Conservation (phyloP, 2,888 invertebrate genomes). For the Acrobasis repandana region DNA sequence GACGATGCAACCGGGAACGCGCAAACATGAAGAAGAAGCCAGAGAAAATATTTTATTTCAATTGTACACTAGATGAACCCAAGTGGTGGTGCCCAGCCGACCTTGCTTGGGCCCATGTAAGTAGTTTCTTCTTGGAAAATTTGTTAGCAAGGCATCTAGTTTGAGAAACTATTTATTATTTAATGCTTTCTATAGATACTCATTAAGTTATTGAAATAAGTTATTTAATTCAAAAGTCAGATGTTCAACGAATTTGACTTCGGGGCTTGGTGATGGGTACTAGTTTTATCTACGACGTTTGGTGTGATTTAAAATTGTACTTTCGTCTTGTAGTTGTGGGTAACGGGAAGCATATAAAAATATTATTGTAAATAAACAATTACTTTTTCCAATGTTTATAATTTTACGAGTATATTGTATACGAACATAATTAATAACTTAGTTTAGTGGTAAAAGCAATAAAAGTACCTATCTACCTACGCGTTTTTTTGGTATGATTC, state of each 20-base stretch:
- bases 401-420: not conserved
- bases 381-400: slow-evolving; percentile 22
- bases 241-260: slow-evolving; percentile 37
- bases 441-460: too few species aligned
- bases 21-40: too few species aligned
- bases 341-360: slow-evolving; percentile 12
- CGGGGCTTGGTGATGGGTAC: slow-evolving; percentile 46
- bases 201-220: slow-evolving; percentile 37
- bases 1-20: too few species aligned
- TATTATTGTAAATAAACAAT: slow-evolving; percentile 31
- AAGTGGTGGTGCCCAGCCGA: not conserved
- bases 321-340: not conserved
- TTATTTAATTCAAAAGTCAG: slow-evolving; percentile 23
- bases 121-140: not conserved
- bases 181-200: slow-evolving; percentile 55
- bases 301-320: slow-evolving; percentile 10
- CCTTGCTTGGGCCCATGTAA: too few species aligned
- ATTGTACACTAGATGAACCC: not conserved
- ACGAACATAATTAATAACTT: not conserved
- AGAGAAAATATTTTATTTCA: too few species aligned
- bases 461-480: too few species aligned
- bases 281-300: slow-evolving; percentile 21
- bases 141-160: not conserved
- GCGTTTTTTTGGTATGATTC: too few species aligned
- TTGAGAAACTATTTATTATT: slow-evolving; percentile 19